phyloP scores from a whole-genome alignment of 2,113 vertebrate species.

The Gymnogyps californianus region DNA sequence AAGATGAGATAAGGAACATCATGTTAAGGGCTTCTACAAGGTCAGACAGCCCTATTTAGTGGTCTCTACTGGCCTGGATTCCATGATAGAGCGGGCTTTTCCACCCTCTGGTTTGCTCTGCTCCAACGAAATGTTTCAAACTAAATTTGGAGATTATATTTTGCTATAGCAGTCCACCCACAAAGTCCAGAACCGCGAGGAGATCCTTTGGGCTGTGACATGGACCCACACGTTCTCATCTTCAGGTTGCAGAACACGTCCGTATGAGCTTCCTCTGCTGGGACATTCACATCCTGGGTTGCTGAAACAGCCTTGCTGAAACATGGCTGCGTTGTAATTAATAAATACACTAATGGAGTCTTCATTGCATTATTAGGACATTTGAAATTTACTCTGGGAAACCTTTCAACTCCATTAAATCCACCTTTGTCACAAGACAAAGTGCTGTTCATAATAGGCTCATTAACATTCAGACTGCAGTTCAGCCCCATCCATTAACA shows the following conservation, averaged over 20 bases:
- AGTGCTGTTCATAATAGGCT: conserved; percentile 54
- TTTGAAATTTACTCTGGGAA: conserved; percentile 66
- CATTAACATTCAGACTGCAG: conserved; percentile 57
- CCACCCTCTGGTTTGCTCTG: not conserved
- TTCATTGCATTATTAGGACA: conserved; percentile 59
- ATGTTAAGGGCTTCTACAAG: not conserved
- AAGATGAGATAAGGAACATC: not conserved
- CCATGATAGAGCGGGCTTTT: not conserved
- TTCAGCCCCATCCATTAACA: conserved; percentile 54
- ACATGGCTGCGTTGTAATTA: not conserved
- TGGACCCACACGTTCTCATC: accelerated
- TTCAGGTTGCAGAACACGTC: not conserved
- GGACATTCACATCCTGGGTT: not conserved
- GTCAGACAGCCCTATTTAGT: not conserved
- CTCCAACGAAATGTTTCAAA: not conserved
- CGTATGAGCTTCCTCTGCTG: not conserved
- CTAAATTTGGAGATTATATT: not conserved
- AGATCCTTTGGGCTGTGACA: not conserved
- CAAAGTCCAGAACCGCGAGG: accelerated
- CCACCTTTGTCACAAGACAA: conserved; percentile 68
- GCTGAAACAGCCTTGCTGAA: not conserved
- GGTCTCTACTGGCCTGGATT: not conserved
- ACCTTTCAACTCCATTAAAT: conserved; percentile 67
- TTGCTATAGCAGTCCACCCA: not conserved
- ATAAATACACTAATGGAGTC: conserved; percentile 55